Evolutionary conservation across 2,888 invertebrate genomes (phyloP), one percentile per base, ranked within the genome.

Genomic region (Glomeris marginata): DNA sequence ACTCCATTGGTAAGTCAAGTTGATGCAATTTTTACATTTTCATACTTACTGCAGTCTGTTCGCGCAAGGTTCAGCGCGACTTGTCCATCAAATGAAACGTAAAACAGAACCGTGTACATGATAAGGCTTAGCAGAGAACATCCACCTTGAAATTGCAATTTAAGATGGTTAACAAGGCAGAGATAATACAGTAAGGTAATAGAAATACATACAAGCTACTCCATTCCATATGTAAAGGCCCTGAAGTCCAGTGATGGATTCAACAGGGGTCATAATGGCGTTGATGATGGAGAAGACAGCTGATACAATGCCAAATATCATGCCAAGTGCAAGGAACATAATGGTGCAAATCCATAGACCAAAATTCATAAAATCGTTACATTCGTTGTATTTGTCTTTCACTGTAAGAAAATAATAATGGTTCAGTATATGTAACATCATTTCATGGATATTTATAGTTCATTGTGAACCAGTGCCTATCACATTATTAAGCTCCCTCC

Each of bases 161-260:
- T 35, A 43, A 35, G 18, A 2, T 4, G 22, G 10, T 44, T 33
- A 6, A 5, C 42, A 42, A 6, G 3, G 13, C 18, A 21, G n/a
- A 18, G 16, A 3, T 16, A 42, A 10, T 18, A 16, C n/a, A 42
- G 22, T 61, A 55, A 46, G 68, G 61, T 52, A 13, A 2, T 28
- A 3, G 2, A 13, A 21, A 18, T 34, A 71, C 75, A 74, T 69
- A 87, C 87, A 72, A 58, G 83, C 79, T 56, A 84, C 66, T 34
- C 76, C 73, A 67, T 88, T 88, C 75, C 83, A 84, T 16, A 83
- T 66, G 58, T 80, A 82, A 37, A 83, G 71, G n/a, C 81, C 81
- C 21, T 77, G 72, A 41, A 78, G 70, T 59, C 80, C 76, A 60
- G 77, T 70, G 63, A 84, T 64, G 58, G 76, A 67, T 66, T 82